Base-by-base conservation (phyloP, 2,797 vertebrate genomes). In the Lagodon rhomboides region DNA sequence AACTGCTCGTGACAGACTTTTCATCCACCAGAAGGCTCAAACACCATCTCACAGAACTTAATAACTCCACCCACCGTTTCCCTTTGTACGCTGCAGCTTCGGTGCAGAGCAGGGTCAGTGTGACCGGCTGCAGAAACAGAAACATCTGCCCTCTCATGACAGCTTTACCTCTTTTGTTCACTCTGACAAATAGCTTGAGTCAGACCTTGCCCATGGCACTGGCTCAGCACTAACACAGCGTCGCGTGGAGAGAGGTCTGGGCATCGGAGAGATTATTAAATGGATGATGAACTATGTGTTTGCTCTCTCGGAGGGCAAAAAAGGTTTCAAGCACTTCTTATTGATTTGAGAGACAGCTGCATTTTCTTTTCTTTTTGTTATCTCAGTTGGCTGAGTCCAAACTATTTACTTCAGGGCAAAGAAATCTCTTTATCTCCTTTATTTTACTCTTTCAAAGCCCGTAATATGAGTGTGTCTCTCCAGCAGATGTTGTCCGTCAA, bases 151-250 rank as follows among this genome's bases (percentile, higher is more conserved):
- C 77, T 68, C 71, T 72, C 59, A 2, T 11, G 46, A 64, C 8
- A 23, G 47, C 64, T 80, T 86, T 63, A 73, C 71, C 72, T 69
- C 72, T 74, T 88, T 68, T 73, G 73, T 77, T 88, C 68, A 0
- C 69, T 67, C 27, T 78, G 80, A 89, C 66, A 82, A 88, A 89
- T 83, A 54, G 83, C 83, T 72, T 0, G 46, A 88, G 83, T 79
- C 68, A 85, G 79, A 85, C 80, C 72, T 85, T 72, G 82, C 85
- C 85, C 50, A 64, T 66, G 81, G 85, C 83, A 58, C 49, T 46
- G 68, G 77, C 68, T 77, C 82, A 72, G 82, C 75, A 34, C 54
- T 64, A 77, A 77, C 75, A 65, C 84, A 87, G 80, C 89, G 89
- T 90, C 81, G 86, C n/a, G 59, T 27, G 44, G 44, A 63, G 50